These are phyloP conservation scores for Pseudolaguvia tuberculata DNA, from an alignment of 2,113 vertebrate species.

Conservation along the genomic window DNA sequence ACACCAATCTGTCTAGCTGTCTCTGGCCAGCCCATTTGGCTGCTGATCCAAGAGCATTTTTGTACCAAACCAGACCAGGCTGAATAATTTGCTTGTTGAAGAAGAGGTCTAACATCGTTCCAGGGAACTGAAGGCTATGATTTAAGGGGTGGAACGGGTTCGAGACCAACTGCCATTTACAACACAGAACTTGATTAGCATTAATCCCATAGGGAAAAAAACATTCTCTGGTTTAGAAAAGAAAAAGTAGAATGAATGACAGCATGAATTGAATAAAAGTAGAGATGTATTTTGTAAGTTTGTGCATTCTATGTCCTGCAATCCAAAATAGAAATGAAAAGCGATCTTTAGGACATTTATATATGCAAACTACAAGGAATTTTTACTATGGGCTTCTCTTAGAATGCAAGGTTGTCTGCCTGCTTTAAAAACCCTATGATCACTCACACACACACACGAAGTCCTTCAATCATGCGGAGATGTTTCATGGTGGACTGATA, in stretches of 20 bases:
- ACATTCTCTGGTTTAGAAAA: conserved; percentile 4
- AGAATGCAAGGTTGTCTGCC: no score
- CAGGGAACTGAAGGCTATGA: conserved; percentile 10
- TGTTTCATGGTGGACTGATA: neutral
- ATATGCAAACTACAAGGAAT: no score
- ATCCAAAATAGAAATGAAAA: neutral
- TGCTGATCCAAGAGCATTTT: conserved; percentile 23
- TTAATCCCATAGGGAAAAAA: no score
- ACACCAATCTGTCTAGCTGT: neutral
- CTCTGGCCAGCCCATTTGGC: conserved; percentile 22
- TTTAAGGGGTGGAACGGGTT: conserved; percentile 12
- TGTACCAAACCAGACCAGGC: conserved; percentile 29
- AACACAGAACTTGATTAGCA: neutral
- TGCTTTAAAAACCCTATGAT: neutral
- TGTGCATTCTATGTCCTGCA: neutral
- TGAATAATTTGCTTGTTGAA: conserved; percentile 30
- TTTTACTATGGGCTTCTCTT: no score
- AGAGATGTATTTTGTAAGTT: neutral
- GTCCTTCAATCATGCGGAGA: no score
- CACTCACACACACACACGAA: neutral
- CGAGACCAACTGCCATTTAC: conserved; percentile 4
- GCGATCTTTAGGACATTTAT: neutral
- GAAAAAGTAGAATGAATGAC: neutral
- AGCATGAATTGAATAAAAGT: neutral
- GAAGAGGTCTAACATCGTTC: conserved; percentile 4